phyloP scores from a whole-genome alignment of 2,797 vertebrate species.

The Capromys pilorides region DNA sequence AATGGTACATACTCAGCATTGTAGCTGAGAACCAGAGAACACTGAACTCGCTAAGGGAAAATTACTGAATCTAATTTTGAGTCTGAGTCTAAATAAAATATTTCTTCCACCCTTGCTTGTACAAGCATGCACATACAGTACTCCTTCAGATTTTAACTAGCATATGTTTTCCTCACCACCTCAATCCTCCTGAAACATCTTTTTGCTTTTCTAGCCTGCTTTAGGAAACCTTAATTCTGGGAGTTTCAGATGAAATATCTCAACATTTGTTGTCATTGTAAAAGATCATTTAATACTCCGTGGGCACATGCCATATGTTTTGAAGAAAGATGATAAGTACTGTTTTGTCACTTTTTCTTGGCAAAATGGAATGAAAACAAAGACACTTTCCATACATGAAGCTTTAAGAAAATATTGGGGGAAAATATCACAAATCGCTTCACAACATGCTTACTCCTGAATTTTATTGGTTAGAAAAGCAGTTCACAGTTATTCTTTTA shows the following conservation, averaged over 20 bases:
- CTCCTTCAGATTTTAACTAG: conserved; percentile 63
- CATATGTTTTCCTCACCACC: conserved; percentile 65
- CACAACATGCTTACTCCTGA: conserved; percentile 76
- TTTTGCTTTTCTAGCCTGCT: conserved; percentile 68
- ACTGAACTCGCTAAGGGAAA: conserved; percentile 15
- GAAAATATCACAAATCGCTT: conserved; percentile 79
- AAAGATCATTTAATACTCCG: conserved; percentile 85
- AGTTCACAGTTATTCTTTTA: conserved; percentile 73
- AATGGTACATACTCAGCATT: neutral
- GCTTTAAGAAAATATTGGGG: conserved; percentile 84
- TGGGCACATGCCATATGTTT: conserved; percentile 87
- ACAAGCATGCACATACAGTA: neutral
- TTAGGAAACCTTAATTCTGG: conserved; percentile 73
- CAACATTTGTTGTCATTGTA: conserved; percentile 83
- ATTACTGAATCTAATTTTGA: conserved; percentile 6
- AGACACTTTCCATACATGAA: conserved; percentile 83
- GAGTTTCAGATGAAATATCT: conserved; percentile 78
- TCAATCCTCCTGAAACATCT: conserved; percentile 62
- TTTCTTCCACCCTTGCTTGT: conserved; percentile 32
- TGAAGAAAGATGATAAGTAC: conserved; percentile 88
- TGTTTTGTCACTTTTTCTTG: conserved; percentile 85
- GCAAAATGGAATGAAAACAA: conserved; percentile 86
- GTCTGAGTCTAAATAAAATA: conserved; percentile 17
- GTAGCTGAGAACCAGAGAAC: conserved; percentile 25
- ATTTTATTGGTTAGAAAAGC: conserved; percentile 75